A percentile compares a stretch with the other conserved stretches of the same genome.
Evolutionary conservation across 1,140 invertebrate genomes (phyloP).

Genomic region (Bombyx mandarina): DNA sequence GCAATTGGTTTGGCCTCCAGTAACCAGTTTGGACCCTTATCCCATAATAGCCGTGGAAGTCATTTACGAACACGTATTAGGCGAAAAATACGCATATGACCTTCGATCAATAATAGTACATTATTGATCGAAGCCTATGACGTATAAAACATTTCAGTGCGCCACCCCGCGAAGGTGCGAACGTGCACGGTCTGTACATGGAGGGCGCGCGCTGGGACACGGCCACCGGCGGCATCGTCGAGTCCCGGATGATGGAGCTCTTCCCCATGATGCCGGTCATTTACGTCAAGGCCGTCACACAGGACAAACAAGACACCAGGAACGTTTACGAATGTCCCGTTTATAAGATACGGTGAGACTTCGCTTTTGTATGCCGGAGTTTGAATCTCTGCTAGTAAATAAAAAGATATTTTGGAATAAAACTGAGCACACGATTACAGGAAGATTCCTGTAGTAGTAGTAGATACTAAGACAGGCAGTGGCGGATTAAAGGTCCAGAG

Average conservation of each 20-base stretch:
- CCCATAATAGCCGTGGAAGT: no score
- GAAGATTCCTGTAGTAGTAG: no score
- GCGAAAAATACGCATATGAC: no score
- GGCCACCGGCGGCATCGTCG: conserved; percentile 80
- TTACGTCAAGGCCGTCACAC: conserved; percentile 87
- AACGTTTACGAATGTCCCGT: conserved; percentile 95
- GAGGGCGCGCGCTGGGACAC: conserved; percentile 95
- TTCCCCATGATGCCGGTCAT: conserved; percentile 94
- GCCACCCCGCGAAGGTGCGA: conserved; percentile 91
- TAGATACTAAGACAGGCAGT: no score
- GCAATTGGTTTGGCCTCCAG: no score
- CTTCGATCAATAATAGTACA: not conserved
- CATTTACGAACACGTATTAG: no score
- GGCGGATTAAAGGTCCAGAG: no score
- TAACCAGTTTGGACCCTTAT: no score
- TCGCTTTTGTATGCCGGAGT: conserved; percentile 5
- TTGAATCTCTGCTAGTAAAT: not conserved
- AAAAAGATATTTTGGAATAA: no score
- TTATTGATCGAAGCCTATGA: not conserved
- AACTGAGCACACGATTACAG: no score
- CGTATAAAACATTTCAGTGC: conserved; percentile 61
- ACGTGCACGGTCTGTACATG: conserved; percentile 92
- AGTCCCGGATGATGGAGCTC: conserved; percentile 90
- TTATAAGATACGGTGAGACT: conserved; percentile 85
- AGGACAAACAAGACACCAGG: conserved; percentile 89